Evolutionary conservation across 1,140 invertebrate species (phyloP), one percentile per base, ranked within the genome.

Genomic region (Pseudomyrmex dendroicus): DNA sequence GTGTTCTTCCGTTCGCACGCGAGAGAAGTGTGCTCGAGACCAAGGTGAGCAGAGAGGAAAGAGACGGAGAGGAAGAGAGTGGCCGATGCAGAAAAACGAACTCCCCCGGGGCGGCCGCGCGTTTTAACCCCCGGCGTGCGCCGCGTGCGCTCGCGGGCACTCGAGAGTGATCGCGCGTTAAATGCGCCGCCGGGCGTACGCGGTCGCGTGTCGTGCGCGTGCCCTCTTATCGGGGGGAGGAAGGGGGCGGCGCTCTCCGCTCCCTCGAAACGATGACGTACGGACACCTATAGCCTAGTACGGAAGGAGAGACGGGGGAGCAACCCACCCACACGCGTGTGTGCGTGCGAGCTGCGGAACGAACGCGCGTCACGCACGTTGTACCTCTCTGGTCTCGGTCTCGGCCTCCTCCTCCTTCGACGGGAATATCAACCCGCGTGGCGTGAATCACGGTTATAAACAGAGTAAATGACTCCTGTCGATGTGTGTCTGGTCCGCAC

Each of bases 131-230:
- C 77, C 77, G 70, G 48, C 44, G 46, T 13, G 20, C 46, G 35
- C 35, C 35, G 35, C 13, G 57, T 22, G 72, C 86, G 89, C 90
- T 90, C 89, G 90, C 89, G 88, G 90, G 85, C 89, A 93, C 93
- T 94, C 91, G 91, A 94, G 90, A 92, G 93, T 92, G 92, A 94
- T 94, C 93, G 93, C 92, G 92, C 93, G 93, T 94, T 94, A 94
- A 94, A 94, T 93, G 92, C 91, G 92, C 90, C 91, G 89, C 80
- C 89, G 90, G 92, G 90, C 91, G 92, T 89, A 91, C 85, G 91
- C 85, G 91, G 91, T 91, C 93, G 92, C 92, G 93, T 93, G 93
- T 89, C 91, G 85, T 73, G 82, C 93, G 92, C 94, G 94, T 94
- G 94, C 89, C 91, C 63, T 84, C 54, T 84, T 76, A 46, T 64